Evolutionary conservation across 2,888 invertebrate genomes (phyloP).

Genomic region (Mycogona germanica): DNA sequence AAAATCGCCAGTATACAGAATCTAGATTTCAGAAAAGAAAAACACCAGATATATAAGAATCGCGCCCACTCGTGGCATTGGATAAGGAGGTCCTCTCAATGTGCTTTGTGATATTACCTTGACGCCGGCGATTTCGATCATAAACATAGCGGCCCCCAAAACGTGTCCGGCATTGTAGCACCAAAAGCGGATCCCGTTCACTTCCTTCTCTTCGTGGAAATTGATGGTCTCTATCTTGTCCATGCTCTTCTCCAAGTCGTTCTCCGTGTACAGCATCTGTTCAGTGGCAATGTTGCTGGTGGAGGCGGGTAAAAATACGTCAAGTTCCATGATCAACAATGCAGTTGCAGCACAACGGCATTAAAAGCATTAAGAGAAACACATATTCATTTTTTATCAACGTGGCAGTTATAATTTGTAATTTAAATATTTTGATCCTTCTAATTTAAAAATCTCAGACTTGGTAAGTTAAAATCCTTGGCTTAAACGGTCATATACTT

Average conservation of each 20-base stretch:
- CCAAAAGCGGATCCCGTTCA: conserved; percentile 94
- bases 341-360: too few species aligned
- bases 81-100: not conserved
- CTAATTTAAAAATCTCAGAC: too few species aligned
- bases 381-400: too few species aligned
- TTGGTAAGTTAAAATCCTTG: too few species aligned
- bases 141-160: conserved; percentile 98
- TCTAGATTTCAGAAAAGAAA: conserved; percentile 25
- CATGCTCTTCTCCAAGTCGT: conserved; percentile 94
- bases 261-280: conserved; percentile 94
- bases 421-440: too few species aligned
- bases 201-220: conserved; percentile 96
- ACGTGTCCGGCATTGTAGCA: conserved; percentile 99
- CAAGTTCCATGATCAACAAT: too few species aligned
- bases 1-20: conserved; percentile 96
- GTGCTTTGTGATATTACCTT: conserved; percentile 40
- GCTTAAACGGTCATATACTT: too few species aligned
- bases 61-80: not conserved
- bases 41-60: not conserved
- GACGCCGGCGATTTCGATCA: conserved; percentile 99
- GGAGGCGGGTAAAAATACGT: too few species aligned
- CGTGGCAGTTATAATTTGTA: too few species aligned
- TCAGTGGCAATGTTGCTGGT: conserved; percentile 82
- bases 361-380: too few species aligned
- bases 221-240: conserved; percentile 97